These are phyloP conservation scores for Temnothorax nylanderi DNA, from an alignment of 1,140 invertebrate genomes.

Conservation along the genomic window DNA sequence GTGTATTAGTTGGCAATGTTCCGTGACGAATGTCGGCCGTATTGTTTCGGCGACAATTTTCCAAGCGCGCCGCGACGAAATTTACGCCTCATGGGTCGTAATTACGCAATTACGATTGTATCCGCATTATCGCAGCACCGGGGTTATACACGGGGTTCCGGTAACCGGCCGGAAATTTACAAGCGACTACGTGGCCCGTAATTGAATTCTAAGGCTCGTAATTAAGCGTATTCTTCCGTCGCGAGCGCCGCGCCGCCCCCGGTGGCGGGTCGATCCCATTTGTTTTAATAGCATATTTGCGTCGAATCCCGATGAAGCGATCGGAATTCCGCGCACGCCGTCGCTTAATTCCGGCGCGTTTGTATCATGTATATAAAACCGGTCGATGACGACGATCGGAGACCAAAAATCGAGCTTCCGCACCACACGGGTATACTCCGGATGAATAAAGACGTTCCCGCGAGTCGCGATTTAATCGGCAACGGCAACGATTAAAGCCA, in stretches of 20 bases:
- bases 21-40: constrained; percentile 46
- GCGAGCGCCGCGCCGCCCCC: not conserved
- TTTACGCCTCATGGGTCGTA: constrained; percentile 39
- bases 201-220: constrained; percentile 62
- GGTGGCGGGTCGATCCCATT: constrained; percentile 50
- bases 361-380: not conserved
- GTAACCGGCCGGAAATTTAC: constrained; percentile 62
- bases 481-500: not conserved
- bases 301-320: constrained; percentile 60
- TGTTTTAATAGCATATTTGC: constrained; percentile 63
- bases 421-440: not conserved
- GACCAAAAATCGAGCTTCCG: constrained; percentile 2
- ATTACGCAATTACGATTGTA: constrained; percentile 59
- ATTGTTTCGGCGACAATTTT: constrained; percentile 45
- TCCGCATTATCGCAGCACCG: constrained; percentile 34
- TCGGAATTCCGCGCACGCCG: constrained; percentile 54
- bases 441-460: not conserved
- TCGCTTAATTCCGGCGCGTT: constrained; percentile 48
- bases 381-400: not conserved
- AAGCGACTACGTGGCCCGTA: constrained; percentile 56
- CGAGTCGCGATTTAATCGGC: constrained; percentile 3
- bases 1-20: constrained; percentile 38
- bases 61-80: constrained; percentile 36
- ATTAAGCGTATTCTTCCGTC: constrained; percentile 61
- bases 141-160: not conserved